A percentile compares a stretch with the other conserved stretches of the same genome.
Conservation (phyloP, 2,888 invertebrate species). For the Drosophila birchii region DNA sequence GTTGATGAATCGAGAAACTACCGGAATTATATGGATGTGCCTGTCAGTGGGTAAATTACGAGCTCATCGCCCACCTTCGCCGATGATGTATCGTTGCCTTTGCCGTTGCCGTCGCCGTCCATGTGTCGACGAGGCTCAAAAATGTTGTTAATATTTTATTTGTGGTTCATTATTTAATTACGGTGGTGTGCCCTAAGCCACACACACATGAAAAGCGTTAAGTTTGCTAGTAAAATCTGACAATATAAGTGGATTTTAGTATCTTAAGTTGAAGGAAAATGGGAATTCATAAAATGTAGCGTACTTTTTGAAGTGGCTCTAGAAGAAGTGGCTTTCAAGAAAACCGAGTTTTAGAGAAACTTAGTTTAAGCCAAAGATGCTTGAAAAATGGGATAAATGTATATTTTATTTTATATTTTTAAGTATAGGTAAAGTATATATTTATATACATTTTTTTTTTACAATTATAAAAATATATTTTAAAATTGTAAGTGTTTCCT, state of each 20-base stretch:
- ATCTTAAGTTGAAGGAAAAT: not conserved
- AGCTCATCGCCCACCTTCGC: conserved; percentile 12
- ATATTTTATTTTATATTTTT: no score
- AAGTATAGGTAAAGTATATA: no score
- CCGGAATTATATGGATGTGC: conserved; percentile 33
- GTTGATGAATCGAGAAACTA: conserved; percentile 49
- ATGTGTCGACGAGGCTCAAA: conserved; percentile 10
- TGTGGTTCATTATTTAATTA: conserved; percentile 37
- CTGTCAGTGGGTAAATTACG: conserved; percentile 41
- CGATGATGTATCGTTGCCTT: conserved; percentile 41
- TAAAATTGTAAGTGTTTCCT: not conserved
- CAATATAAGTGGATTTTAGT: conserved; percentile 2
- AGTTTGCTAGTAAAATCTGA: conserved; percentile 1
- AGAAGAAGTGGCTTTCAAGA: not conserved
- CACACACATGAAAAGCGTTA: not conserved
- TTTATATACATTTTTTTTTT: no score
- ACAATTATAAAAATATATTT: not conserved
- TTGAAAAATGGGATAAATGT: no score
- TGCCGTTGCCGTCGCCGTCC: conserved; percentile 23
- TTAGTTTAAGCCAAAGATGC: no score
- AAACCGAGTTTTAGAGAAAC: no score
- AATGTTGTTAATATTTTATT: conserved; percentile 40
- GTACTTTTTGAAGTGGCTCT: conserved; percentile 1
- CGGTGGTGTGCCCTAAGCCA: conserved; percentile 1
- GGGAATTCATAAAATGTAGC: not conserved